Conservation (phyloP, 1,140 invertebrate species). For the Drusus annulatus region DNA sequence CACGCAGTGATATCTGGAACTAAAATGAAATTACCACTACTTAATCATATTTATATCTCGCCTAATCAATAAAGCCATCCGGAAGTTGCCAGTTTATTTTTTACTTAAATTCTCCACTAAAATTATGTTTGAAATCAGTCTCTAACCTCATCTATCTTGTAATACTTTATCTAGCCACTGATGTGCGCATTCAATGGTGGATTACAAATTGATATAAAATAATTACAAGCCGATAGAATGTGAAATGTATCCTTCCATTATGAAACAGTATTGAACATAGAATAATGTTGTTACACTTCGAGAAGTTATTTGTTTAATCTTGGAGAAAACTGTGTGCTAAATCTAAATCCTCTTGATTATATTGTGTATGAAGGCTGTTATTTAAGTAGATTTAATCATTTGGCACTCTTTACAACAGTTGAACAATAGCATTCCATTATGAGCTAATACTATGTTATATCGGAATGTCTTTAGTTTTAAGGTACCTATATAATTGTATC, state of each 20-base stretch:
- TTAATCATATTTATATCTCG: too few relatives aligned
- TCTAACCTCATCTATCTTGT: too few relatives aligned
- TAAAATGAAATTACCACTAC: too few relatives aligned
- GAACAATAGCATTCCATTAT: background rate
- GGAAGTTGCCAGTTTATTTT: too few relatives aligned
- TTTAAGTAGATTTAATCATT: conserved; percentile 1
- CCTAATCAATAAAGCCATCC: too few relatives aligned
- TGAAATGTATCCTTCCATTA: conserved; percentile 18
- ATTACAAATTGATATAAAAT: too few relatives aligned
- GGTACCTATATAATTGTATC: background rate
- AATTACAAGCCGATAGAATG: too few relatives aligned
- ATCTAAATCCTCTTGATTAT: background rate
- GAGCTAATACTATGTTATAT: background rate
- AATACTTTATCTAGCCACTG: too few relatives aligned
- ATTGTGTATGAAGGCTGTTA: conserved; percentile 1
- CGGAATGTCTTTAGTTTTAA: background rate
- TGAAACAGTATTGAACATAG: conserved; percentile 26
- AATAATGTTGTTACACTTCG: conserved; percentile 10
- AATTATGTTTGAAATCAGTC: too few relatives aligned
- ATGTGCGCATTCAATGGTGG: too few relatives aligned
- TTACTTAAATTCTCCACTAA: too few relatives aligned
- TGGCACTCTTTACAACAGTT: background rate
- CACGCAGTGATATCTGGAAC: too few relatives aligned
- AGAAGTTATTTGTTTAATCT: background rate
- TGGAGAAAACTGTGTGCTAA: conserved; percentile 17